A percentile compares a stretch with the other conserved stretches of the same genome.
Evolutionary conservation across 2,113 vertebrate genomes (phyloP).

Genomic region (Salvelinus alpinus): DNA sequence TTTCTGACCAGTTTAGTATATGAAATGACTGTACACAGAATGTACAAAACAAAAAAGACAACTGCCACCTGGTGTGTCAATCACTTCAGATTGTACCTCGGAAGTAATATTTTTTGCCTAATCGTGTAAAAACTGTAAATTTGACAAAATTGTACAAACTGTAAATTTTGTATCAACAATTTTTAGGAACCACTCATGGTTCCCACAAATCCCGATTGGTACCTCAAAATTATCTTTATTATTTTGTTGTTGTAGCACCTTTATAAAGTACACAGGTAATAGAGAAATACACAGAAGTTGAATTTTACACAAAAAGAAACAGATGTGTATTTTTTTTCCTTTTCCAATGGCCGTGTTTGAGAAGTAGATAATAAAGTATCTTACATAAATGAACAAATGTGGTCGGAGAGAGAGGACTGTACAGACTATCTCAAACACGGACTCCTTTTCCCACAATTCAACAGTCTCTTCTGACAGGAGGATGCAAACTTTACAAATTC

Average conservation of each 20-base stretch:
- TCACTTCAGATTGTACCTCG: conserved; percentile 91
- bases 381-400: conserved; percentile 89
- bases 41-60: conserved; percentile 96
- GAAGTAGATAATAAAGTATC: conserved; percentile 83
- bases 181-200: conserved; percentile 69
- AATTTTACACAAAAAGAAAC: conserved; percentile 92
- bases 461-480: conserved; percentile 81
- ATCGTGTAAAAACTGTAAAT: conserved; percentile 73
- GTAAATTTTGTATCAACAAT: conserved; percentile 94
- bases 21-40: conserved; percentile 99
- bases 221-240: conserved; percentile 85
- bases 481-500: conserved; percentile 92
- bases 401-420: conserved; percentile 78
- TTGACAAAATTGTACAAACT: conserved; percentile 98
- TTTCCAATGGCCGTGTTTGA: conserved; percentile 61
- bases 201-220: conserved; percentile 67
- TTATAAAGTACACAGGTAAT: conserved; percentile 98
- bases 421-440: conserved; percentile 90
- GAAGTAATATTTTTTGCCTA: conserved; percentile 81
- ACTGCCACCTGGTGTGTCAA: conserved; percentile 88
- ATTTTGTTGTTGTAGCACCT: conserved; percentile 94
- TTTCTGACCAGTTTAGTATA: conserved; percentile 94
- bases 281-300: conserved; percentile 93
- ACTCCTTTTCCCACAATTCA: conserved; percentile 88
- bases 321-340: conserved; percentile 62